Base-by-base conservation (phyloP, 2,888 invertebrate genomes). In the Aphrophora alni region DNA sequence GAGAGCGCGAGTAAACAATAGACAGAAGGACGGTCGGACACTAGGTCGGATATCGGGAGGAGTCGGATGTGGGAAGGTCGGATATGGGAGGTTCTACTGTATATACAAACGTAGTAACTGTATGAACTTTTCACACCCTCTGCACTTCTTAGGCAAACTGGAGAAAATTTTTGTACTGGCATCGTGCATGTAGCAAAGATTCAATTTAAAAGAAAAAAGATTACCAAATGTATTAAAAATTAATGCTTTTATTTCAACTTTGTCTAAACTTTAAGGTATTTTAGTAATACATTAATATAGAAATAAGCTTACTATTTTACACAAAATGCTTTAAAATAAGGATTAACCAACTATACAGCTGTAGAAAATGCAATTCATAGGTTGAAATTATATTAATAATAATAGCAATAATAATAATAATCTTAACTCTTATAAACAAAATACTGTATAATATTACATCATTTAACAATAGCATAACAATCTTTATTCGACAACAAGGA, bases 291-390 rank as follows among this genome's bases (percentile, higher is more conserved):
- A 59, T 59, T 59, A 59, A 59, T 59, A 59, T 59, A 59, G 59
- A 76, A 76, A 76, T 33, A 68, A 68, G 68, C 28, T 33, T 68
- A n/a, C n/a, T n/a, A 76, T 68, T 69, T 68, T 68, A 76, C 28
- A 76, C 28, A 76, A 76, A 28, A 76, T 68, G 26, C 33, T 68
- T 69, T 3, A 21, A 59, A 59, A 59, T 59, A 59, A 59, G 21
- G 21, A 59, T 59, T 59, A 59, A 59, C 59, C 59, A 59, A 59
- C 59, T 59, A 59, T 59, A 59, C 5, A 59, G 59, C 59, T 59
- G 59, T 59, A 59, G 4, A 59, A 59, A 59, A 59, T 21, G 59
- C 21, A 59, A 59, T 59, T 59, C 10, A 59, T 59, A 59, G 14
- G 59, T 59, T 59, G 59, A 59, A 59, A 59, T 59, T 21, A 59